A percentile compares a stretch with the other conserved stretches of the same genome.
phyloP scores from a whole-genome alignment of 2,113 vertebrate species.

The Malurus melanocephalus region DNA sequence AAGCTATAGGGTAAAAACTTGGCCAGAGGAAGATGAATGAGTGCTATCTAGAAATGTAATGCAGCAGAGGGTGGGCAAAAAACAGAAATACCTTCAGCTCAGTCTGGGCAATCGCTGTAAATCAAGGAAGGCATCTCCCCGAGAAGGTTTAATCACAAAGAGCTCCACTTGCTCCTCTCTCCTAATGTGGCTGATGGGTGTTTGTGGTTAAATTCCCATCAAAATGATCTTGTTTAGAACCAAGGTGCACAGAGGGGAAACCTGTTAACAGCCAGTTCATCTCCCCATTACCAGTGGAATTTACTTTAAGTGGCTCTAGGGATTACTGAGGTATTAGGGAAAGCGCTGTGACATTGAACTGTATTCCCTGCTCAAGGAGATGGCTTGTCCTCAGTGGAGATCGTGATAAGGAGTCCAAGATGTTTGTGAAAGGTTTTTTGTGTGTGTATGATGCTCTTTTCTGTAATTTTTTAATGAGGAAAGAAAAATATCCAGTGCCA shows the following conservation, averaged over 20 bases:
- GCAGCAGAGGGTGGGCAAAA: not conserved
- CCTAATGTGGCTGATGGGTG: not conserved
- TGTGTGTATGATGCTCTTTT: not conserved
- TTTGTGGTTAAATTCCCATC: not conserved
- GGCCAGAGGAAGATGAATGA: not conserved
- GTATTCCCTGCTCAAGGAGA: not conserved
- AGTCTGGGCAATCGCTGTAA: not conserved
- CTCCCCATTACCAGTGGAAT: not conserved
- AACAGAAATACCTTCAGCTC: not conserved
- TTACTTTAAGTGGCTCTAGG: constrained; percentile 15
- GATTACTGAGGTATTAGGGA: constrained; percentile 18
- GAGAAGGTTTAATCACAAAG: not conserved
- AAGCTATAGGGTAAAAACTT: not conserved
- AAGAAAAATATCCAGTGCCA: not conserved
- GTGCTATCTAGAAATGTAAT: not conserved
- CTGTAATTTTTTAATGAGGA: not conserved
- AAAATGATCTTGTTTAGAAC: constrained; percentile 13
- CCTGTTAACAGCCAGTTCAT: not conserved
- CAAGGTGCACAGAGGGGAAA: not conserved
- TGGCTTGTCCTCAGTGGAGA: not conserved
- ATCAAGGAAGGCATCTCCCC: not conserved
- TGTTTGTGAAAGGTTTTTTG: not conserved
- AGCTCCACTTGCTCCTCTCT: not conserved
- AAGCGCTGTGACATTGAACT: constrained; percentile 3
- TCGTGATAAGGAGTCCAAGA: not conserved